Evolutionary conservation across 1,140 invertebrate genomes (phyloP).

Genomic region (Glossosoma conforme): DNA sequence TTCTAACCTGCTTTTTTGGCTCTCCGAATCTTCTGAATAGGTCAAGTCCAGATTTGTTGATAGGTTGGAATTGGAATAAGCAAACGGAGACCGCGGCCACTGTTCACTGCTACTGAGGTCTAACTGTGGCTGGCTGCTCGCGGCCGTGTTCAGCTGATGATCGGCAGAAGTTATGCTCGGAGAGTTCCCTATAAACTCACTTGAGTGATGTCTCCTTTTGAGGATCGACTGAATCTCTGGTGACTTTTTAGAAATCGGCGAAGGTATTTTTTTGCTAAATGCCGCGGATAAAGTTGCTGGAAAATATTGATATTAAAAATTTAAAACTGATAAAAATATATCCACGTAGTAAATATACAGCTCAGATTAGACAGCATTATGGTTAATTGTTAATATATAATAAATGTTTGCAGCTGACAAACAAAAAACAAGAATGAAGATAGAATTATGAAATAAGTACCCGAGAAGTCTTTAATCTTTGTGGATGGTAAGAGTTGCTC

Average conservation of each 20-base stretch:
- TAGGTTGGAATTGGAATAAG: background rate
- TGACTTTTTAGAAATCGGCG: conserved; percentile 35
- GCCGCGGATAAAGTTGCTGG: conserved; percentile 5
- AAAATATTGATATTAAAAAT: background rate
- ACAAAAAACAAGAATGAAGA: too few relatives aligned
- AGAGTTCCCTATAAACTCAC: conserved; percentile 46
- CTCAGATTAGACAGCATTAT: too few relatives aligned
- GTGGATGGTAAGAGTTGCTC: conserved; percentile 29
- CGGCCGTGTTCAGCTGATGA: background rate
- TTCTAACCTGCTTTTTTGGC: conserved; percentile 48
- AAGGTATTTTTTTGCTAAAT: conserved; percentile 21
- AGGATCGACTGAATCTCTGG: conserved; percentile 53
- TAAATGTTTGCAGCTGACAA: too few relatives aligned
- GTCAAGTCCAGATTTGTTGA: conserved; percentile 42
- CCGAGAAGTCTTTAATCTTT: conserved; percentile 20
- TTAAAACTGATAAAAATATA: background rate
- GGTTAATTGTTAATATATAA: too few relatives aligned
- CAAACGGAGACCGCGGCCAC: conserved; percentile 12
- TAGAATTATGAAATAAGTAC: too few relatives aligned
- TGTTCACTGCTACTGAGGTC: conserved; percentile 9
- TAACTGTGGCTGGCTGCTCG: conserved; percentile 11
- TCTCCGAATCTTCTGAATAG: conserved; percentile 48
- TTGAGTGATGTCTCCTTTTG: conserved; percentile 51
- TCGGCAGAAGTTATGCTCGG: conserved; percentile 1
- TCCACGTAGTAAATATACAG: too few relatives aligned